A percentile compares a stretch with the other conserved stretches of the same genome.
These are phyloP conservation scores for Cantharis flavilabris DNA, from an alignment of 2,888 invertebrate genomes.

Conservation along the genomic window DNA sequence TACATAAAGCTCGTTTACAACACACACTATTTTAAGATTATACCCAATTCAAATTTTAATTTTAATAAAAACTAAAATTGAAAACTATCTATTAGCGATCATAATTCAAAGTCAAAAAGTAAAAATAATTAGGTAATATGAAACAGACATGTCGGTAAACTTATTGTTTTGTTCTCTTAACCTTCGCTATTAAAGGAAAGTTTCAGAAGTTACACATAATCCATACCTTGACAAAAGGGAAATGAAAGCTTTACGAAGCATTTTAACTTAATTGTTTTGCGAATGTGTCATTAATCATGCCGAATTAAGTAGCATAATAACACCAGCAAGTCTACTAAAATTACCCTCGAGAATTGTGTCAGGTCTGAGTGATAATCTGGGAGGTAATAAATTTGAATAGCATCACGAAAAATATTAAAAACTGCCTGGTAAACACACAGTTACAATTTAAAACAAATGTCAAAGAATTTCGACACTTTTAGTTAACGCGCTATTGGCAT, in stretches of 20 bases:
- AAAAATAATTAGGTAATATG: background rate
- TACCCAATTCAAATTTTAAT: background rate
- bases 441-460: background rate
- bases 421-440: background rate
- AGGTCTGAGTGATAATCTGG: slow-evolving; percentile 8
- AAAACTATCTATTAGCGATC: background rate
- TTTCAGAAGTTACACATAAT: slow-evolving; percentile 3
- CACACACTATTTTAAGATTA: background rate
- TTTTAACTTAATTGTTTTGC: slow-evolving; percentile 13
- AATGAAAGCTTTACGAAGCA: slow-evolving; percentile 7
- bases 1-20: background rate
- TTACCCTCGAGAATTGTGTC: slow-evolving; percentile 10
- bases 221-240: slow-evolving; percentile 2
- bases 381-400: slow-evolving; percentile 15
- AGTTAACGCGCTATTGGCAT: background rate
- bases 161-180: slow-evolving; percentile 1
- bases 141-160: background rate
- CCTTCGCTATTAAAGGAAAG: background rate
- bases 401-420: slow-evolving; percentile 4
- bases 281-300: slow-evolving; percentile 8
- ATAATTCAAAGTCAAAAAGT: background rate
- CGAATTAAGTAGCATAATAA: slow-evolving; percentile 7
- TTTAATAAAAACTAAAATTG: background rate
- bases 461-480: background rate
- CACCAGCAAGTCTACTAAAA: slow-evolving; percentile 4